Evolutionary conservation across 2,113 vertebrate genomes (phyloP).

Genomic region (Gallinago paraguaiae): DNA sequence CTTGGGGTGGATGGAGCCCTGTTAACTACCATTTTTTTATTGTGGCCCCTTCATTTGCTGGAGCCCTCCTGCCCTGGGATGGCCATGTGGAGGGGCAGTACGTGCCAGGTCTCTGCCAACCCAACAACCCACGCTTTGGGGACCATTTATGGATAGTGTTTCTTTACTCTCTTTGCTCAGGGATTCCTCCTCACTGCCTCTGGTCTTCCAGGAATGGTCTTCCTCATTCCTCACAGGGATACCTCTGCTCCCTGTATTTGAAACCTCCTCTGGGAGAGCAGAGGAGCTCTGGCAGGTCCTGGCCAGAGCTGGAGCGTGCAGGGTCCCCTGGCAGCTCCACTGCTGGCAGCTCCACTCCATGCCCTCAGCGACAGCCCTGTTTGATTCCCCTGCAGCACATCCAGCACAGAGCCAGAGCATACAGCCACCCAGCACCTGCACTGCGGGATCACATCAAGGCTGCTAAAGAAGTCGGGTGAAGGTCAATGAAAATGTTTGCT

Average conservation of each 20-base stretch:
- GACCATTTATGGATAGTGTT: no score
- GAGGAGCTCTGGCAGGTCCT: accelerated
- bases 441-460: neutral
- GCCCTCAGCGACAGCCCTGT: neutral
- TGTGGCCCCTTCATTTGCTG: neutral
- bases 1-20: neutral
- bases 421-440: accelerated
- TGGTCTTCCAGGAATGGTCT: no score
- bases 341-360: accelerated
- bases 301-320: accelerated
- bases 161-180: no score
- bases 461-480: neutral
- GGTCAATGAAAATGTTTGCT: neutral
- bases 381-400: neutral
- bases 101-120: neutral
- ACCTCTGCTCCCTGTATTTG: neutral
- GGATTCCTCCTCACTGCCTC: no score
- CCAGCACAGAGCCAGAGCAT: neutral
- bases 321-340: neutral
- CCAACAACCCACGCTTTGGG: neutral
- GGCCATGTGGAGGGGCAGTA: neutral
- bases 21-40: neutral
- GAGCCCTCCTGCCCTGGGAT: accelerated
- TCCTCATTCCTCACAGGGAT: no score
- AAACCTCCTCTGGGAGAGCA: neutral